Conservation (phyloP, 2,797 vertebrate species). For the Australoheros facetus region DNA sequence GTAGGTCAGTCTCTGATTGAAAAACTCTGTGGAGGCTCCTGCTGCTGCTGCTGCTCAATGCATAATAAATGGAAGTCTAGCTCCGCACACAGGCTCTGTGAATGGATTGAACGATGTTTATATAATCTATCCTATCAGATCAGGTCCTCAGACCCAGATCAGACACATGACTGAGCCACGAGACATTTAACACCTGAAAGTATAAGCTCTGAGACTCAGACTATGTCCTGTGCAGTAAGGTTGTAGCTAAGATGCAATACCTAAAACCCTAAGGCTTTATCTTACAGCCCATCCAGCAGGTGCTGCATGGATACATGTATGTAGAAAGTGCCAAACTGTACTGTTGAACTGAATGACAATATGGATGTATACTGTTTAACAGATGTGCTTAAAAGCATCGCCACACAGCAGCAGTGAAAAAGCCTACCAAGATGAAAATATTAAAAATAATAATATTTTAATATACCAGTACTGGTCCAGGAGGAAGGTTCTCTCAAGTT, state of each 20-base stretch:
- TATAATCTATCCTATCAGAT: slow-evolving; percentile 28
- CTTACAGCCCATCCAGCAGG: not conserved
- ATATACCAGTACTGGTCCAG: not conserved
- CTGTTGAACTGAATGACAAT: not conserved
- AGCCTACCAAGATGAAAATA: not conserved
- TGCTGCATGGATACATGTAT: not conserved
- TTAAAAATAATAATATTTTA: not conserved
- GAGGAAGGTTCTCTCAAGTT: not conserved
- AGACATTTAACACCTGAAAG: slow-evolving; percentile 31
- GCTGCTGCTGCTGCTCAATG: slow-evolving; percentile 41
- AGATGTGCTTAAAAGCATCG: not conserved
- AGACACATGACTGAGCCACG: slow-evolving; percentile 38
- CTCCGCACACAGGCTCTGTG: slow-evolving; percentile 5
- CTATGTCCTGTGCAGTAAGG: not conserved
- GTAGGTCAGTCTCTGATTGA: slow-evolving; percentile 40
- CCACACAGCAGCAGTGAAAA: not conserved
- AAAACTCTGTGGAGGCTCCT: not conserved
- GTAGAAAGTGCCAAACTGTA: not conserved
- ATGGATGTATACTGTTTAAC: not conserved
- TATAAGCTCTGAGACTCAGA: slow-evolving; percentile 18
- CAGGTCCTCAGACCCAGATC: slow-evolving; percentile 48
- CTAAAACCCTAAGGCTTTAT: not conserved
- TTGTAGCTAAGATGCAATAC: not conserved
- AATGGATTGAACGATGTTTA: slow-evolving; percentile 36
- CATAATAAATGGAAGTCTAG: slow-evolving; percentile 50